Conservation (phyloP, 1,140 invertebrate genomes). For the Cyclina sinensis region DNA sequence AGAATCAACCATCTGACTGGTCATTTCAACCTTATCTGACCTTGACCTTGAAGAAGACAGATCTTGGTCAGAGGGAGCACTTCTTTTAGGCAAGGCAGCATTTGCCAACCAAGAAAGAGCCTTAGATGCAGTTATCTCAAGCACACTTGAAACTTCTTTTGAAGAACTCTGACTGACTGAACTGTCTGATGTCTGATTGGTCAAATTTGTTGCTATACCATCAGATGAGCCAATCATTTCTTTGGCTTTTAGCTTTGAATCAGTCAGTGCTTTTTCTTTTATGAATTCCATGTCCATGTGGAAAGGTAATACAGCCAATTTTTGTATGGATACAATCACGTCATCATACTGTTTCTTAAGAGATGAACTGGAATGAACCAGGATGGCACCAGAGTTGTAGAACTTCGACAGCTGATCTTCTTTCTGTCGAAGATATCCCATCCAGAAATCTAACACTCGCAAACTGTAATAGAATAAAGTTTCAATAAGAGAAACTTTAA, state of each 20-base stretch:
- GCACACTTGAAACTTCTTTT: slow-evolving; percentile 28
- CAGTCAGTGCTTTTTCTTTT: slow-evolving; percentile 50
- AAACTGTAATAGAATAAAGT: slow-evolving; percentile 88
- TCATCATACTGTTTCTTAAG: slow-evolving; percentile 89
- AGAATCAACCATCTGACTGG: slow-evolving; percentile 56
- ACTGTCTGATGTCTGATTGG: slow-evolving; percentile 52
- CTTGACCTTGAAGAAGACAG: neutral
- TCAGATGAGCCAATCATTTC: slow-evolving; percentile 56
- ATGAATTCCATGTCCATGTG: slow-evolving; percentile 93
- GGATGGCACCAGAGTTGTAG: slow-evolving; percentile 91
- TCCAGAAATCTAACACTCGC: slow-evolving; percentile 94
- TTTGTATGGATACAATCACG: slow-evolving; percentile 91
- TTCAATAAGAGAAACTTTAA: too few species aligned
- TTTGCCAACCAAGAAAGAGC: slow-evolving; percentile 62
- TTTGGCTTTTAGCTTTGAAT: slow-evolving; percentile 49
- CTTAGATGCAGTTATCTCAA: slow-evolving; percentile 61
- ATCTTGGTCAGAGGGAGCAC: neutral
- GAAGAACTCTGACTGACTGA: slow-evolving; percentile 33
- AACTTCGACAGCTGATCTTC: slow-evolving; percentile 94
- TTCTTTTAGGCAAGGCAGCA: slow-evolving; percentile 41
- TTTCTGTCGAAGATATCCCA: slow-evolving; percentile 93
- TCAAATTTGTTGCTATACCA: neutral
- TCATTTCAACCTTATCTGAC: slow-evolving; percentile 27
- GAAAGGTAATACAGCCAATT: slow-evolving; percentile 92
- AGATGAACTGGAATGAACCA: slow-evolving; percentile 91